Percentiles rank a stretch among this genome's conserved stretches.
phyloP scores from a whole-genome alignment of 2,888 invertebrate genomes.

The Pollenia amentaria region DNA sequence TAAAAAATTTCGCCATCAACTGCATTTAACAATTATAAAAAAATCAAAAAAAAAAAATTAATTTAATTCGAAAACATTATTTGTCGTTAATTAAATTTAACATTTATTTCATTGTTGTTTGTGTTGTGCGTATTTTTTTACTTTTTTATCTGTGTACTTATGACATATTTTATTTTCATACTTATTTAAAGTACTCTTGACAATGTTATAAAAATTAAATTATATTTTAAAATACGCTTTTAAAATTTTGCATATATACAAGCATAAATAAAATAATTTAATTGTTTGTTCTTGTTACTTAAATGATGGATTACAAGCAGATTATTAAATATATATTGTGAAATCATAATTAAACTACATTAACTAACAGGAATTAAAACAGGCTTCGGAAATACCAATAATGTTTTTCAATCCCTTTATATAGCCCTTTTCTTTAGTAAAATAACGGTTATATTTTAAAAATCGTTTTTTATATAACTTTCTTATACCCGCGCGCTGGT shows the following conservation, averaged over 20 bases:
- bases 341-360: conserved; percentile 19
- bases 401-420: no score
- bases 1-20: no score
- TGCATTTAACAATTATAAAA: no score
- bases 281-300: background rate
- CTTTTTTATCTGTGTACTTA: background rate
- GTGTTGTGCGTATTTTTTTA: background rate
- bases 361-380: background rate
- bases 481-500: no score
- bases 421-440: no score
- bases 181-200: conserved; percentile 34
- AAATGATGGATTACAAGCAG: conserved; percentile 26
- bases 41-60: conserved; percentile 9
- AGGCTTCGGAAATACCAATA: background rate
- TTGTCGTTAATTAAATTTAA: conserved; percentile 42
- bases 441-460: no score
- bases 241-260: background rate
- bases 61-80: conserved; percentile 28
- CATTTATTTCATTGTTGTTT: background rate
- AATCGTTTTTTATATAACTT: no score
- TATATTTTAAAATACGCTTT: conserved; percentile 16
- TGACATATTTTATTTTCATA: background rate
- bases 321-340: conserved; percentile 6
- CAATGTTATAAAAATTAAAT: conserved; percentile 28
- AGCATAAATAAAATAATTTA: background rate